phyloP scores from a whole-genome alignment of 1,140 invertebrate species.

The Lepidurus apus region DNA sequence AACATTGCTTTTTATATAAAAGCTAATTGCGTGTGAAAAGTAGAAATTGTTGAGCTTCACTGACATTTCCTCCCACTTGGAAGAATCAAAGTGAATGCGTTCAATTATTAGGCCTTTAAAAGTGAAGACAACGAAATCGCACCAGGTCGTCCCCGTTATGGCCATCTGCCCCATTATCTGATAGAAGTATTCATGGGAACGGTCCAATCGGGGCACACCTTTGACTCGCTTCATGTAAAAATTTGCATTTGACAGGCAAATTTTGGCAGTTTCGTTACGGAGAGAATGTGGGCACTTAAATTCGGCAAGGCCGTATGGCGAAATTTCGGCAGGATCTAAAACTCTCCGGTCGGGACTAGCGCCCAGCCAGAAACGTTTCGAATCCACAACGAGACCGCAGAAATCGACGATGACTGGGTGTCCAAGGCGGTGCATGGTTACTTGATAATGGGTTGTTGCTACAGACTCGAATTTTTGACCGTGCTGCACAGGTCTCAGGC shows the following conservation, averaged over 20 bases:
- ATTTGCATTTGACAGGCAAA: neutral
- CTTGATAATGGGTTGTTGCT: neutral
- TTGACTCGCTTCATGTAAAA: constrained; percentile 24
- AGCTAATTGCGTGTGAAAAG: neutral
- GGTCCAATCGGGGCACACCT: neutral
- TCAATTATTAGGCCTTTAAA: constrained; percentile 23
- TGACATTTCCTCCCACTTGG: neutral
- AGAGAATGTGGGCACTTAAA: constrained; percentile 18
- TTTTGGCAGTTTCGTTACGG: constrained; percentile 9
- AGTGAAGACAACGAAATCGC: constrained; percentile 23
- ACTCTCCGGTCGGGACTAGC: constrained; percentile 12
- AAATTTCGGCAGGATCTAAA: neutral
- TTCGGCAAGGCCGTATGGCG: constrained; percentile 14
- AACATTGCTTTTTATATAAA: neutral
- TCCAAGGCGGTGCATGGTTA: constrained; percentile 9
- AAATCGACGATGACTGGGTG: neutral
- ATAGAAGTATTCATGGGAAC: constrained; percentile 22
- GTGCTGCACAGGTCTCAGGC: neutral
- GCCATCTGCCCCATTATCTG: constrained; percentile 28
- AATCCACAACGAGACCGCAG: constrained; percentile 19
- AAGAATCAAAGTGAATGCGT: neutral
- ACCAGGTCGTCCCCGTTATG: constrained; percentile 9
- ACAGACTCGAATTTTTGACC: neutral
- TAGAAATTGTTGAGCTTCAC: neutral
- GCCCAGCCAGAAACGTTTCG: neutral